phyloP scores from a whole-genome alignment of 1,140 invertebrate genomes.

The Trichogramma pretiosum region DNA sequence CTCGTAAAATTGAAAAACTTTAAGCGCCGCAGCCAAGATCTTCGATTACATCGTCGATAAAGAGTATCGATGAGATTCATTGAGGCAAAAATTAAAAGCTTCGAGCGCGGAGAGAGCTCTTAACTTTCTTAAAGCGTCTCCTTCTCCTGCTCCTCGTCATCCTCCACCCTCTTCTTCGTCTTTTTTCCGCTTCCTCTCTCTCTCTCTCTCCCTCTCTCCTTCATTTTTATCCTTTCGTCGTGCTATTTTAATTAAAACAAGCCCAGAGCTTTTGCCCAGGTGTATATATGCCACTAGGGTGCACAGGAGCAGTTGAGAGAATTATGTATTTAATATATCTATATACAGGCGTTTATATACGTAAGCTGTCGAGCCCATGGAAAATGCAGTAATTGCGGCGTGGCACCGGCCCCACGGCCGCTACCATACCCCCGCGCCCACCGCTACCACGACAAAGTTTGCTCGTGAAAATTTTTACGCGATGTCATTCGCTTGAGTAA shows the following conservation, averaged over 20 bases:
- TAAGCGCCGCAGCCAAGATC: too few relatives aligned
- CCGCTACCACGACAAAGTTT: constrained; percentile 2
- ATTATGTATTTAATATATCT: neutral
- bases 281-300: too few relatives aligned
- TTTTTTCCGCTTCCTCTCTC: too few relatives aligned
- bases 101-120: neutral
- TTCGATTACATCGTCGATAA: neutral
- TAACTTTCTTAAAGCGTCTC: too few relatives aligned
- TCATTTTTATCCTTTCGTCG: too few relatives aligned
- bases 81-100: neutral
- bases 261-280: too few relatives aligned
- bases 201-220: too few relatives aligned
- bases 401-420: too few relatives aligned
- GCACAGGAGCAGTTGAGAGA: neutral
- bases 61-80: neutral
- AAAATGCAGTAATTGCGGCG: constrained; percentile 3
- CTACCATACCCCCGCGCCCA: too few relatives aligned
- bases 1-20: too few relatives aligned
- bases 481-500: constrained; percentile 10
- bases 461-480: constrained; percentile 13
- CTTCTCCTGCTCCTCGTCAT: too few relatives aligned
- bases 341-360: neutral
- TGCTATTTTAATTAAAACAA: constrained; percentile 5
- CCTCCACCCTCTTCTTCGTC: too few relatives aligned
- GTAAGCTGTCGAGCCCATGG: neutral